Evolutionary conservation across 1,140 invertebrate species (phyloP), one percentile per base, ranked within the genome.

Genomic region (Trichonephila clavata): DNA sequence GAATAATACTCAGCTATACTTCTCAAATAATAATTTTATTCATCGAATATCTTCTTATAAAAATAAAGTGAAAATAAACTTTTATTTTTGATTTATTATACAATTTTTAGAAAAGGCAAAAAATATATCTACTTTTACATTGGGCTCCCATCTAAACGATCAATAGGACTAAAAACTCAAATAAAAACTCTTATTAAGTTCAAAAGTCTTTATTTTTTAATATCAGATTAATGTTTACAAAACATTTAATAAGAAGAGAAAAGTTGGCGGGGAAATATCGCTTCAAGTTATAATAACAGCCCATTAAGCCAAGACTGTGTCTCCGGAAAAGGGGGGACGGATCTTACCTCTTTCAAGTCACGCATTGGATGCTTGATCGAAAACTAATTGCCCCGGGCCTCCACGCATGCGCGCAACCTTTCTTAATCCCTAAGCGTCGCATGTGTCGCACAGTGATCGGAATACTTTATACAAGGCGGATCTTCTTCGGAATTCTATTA

Each of bases 401-500:
- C 16, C 84, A 32, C 84, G 59, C 84, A 86, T 63, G 84, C 84
- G 84, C 59, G 61, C 16, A 24, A 16, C 18, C 84, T 32, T 27
- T n/a, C 68, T 27, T 71, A 71, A 71, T 71, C 68, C 27, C 68
- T 24, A 71, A 32, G 68, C 68, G 68, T 24, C 68, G 68, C 68
- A 71, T 71, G 59, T 61, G 84, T 61, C 57, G 50, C 59, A 50
- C 59, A 27, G 84, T 86, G 84, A 86, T 86, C 84, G 84, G 84
- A 86, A 86, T 86, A 86, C 84, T 86, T 86, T 60, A 86, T 39
- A 61, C 59, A 32, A 61, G 57, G 57, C 21, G 27, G n/a, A 83
- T 83, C 80, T 83, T 83, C 80, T 83, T 83, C 50, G 39, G 59
- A 86, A 86, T 86, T 86, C 84, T 86, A 86, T 86, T 86, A 86